Evolutionary conservation across 2,888 invertebrate species (phyloP).

Genomic region (Macrophya annulata): DNA sequence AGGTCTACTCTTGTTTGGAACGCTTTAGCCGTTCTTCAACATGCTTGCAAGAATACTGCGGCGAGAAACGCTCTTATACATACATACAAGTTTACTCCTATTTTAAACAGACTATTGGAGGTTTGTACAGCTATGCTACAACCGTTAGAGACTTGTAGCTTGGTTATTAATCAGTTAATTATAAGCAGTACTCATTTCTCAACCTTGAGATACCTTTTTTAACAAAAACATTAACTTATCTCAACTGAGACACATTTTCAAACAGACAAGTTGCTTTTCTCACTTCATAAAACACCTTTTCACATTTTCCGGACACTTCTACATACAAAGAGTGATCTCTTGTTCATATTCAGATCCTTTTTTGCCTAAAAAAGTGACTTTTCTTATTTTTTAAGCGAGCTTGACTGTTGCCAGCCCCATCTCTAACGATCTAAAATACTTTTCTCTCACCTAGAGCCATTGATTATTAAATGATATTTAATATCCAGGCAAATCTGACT

Average conservation of each 20-base stretch:
- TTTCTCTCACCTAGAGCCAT: background rate
- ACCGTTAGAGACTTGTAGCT: background rate
- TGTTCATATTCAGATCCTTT: background rate
- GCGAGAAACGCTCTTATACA: conserved; percentile 85
- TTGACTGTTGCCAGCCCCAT: background rate
- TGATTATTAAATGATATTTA: background rate
- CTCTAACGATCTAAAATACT: background rate
- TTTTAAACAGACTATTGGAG: conserved; percentile 83
- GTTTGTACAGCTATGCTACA: conserved; percentile 73
- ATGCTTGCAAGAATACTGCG: conserved; percentile 84
- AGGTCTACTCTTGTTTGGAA: conserved; percentile 85
- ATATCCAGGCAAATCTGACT: conserved; percentile 79
- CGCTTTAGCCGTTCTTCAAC: conserved; percentile 84
- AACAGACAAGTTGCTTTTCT: too few relatives aligned
- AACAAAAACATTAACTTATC: background rate
- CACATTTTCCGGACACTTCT: conserved; percentile 4
- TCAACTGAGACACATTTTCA: too few relatives aligned
- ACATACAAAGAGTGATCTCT: background rate
- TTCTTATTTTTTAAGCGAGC: background rate
- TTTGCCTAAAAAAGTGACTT: background rate
- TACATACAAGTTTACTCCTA: conserved; percentile 87
- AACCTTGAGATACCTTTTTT: background rate
- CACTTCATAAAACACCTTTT: too few relatives aligned
- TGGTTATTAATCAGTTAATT: too few relatives aligned
- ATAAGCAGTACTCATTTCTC: background rate